These are phyloP conservation scores for Spilarctia lutea DNA, from an alignment of 2,888 invertebrate species.

Conservation along the genomic window DNA sequence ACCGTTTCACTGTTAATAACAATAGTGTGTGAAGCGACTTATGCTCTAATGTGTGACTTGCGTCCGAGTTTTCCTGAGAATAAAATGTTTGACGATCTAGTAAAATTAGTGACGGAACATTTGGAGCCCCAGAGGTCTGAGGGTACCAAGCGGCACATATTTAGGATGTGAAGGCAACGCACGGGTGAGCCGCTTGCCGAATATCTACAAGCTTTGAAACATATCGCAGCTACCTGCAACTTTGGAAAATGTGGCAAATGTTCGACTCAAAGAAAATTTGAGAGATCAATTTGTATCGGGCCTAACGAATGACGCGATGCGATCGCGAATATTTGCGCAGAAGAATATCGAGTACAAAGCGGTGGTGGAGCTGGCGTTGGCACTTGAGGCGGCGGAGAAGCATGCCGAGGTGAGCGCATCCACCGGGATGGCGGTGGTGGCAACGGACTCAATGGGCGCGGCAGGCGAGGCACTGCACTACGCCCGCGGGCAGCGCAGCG, in stretches of 20 bases:
- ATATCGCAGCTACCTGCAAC: conserved; percentile 5
- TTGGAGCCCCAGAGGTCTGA: too few species aligned
- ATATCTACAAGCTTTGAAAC: background rate
- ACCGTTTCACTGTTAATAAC: conserved; percentile 1
- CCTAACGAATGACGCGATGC: too few species aligned
- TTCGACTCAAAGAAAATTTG: background rate
- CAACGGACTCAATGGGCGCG: too few species aligned
- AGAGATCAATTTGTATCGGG: too few species aligned
- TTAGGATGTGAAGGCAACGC: conserved; percentile 5
- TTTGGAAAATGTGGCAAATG: conserved; percentile 2
- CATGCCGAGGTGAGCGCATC: too few species aligned
- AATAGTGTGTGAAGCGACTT: conserved; percentile 7
- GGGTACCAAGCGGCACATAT: conserved; percentile 10
- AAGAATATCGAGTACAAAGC: too few species aligned
- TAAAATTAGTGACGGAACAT: background rate
- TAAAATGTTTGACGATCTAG: background rate
- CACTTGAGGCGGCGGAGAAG: too few species aligned
- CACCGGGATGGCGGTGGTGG: too few species aligned
- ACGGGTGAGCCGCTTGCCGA: background rate
- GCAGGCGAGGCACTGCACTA: too few species aligned
- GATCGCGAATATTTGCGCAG: too few species aligned
- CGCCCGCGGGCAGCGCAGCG: too few species aligned
- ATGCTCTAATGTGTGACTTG: conserved; percentile 11
- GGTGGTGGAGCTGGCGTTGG: too few species aligned
- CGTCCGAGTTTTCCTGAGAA: background rate